These are phyloP conservation scores for Apodemia duryi DNA, from an alignment of 2,888 invertebrate genomes.

Conservation along the genomic window DNA sequence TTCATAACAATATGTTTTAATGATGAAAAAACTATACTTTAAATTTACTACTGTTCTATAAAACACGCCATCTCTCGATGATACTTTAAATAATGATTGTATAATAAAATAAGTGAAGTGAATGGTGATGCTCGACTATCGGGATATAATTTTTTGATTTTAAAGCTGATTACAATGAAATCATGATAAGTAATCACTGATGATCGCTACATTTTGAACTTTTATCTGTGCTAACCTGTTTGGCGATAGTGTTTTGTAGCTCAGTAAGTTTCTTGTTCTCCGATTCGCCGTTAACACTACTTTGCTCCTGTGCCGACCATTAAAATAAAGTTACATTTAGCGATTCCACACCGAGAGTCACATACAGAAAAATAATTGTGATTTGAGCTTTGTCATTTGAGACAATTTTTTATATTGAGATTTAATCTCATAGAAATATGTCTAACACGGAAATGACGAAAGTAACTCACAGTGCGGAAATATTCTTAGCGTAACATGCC, in stretches of 20 bases:
- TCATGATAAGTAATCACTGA: conserved; percentile 7
- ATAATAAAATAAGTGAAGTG: not conserved
- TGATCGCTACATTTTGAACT: not conserved
- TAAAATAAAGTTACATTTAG: conserved; percentile 42
- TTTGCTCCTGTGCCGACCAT: conserved; percentile 64
- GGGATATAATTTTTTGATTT: not conserved
- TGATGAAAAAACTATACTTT: too few relatives aligned
- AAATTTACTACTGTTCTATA: too few relatives aligned
- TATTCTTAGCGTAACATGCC: conserved; percentile 21
- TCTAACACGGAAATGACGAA: conserved; percentile 11
- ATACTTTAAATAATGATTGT: not conserved
- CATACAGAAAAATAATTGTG: conserved; percentile 8
- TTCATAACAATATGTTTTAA: too few relatives aligned
- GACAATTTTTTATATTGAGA: not conserved
- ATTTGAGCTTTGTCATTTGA: too few relatives aligned
- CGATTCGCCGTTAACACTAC: conserved; percentile 68
- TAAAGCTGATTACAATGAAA: not conserved
- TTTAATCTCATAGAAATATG: not conserved
- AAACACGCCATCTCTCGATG: too few relatives aligned
- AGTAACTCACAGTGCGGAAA: conserved; percentile 22
- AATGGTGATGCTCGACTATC: not conserved
- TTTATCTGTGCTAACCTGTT: conserved; percentile 81
- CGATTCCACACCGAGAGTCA: conserved; percentile 28
- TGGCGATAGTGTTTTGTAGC: conserved; percentile 91
- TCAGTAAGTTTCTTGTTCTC: conserved; percentile 83